phyloP scores from a whole-genome alignment of 2,113 vertebrate genomes.

The Lagopus leucura region DNA sequence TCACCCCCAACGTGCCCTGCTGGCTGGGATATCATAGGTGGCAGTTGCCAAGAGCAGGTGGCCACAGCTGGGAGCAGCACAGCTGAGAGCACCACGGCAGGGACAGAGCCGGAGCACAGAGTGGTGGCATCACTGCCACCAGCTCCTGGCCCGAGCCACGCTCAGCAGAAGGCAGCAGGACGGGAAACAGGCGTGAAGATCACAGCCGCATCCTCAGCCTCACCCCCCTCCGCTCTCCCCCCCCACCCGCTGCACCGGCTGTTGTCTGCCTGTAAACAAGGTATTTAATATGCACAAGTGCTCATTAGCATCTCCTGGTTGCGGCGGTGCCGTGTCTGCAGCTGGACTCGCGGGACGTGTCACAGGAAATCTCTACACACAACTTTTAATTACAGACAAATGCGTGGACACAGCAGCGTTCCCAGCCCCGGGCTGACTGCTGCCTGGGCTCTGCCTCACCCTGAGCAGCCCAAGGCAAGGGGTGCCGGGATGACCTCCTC shows the following conservation, averaged over 20 bases:
- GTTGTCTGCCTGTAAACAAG: conserved; percentile 74
- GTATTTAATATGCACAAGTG: conserved; percentile 77
- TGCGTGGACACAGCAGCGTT: conserved; percentile 34
- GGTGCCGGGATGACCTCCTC: neutral
- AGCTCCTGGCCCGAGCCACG: neutral
- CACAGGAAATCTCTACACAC: conserved; percentile 75
- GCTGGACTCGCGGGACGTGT: conserved; percentile 76
- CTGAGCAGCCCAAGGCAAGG: neutral
- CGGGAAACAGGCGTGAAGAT: neutral
- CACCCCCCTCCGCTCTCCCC: neutral
- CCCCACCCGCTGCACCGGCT: conserved; percentile 48
- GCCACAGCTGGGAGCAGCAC: neutral
- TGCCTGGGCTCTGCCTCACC: neutral
- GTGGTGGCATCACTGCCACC: rapidly evolving
- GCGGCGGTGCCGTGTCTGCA: conserved; percentile 52
- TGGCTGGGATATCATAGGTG: too few relatives aligned
- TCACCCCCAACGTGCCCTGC: too few relatives aligned
- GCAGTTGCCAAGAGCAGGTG: too few relatives aligned
- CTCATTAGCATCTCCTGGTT: conserved; percentile 78
- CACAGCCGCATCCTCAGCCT: conserved; percentile 43
- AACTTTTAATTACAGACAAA: conserved; percentile 79
- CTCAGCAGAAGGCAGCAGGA: neutral
- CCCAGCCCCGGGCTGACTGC: neutral
- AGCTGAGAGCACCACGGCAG: neutral
- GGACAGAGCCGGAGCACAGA: neutral